Evolutionary conservation across 2,797 vertebrate genomes (phyloP).

Genomic region (Notolepis coatsorum): DNA sequence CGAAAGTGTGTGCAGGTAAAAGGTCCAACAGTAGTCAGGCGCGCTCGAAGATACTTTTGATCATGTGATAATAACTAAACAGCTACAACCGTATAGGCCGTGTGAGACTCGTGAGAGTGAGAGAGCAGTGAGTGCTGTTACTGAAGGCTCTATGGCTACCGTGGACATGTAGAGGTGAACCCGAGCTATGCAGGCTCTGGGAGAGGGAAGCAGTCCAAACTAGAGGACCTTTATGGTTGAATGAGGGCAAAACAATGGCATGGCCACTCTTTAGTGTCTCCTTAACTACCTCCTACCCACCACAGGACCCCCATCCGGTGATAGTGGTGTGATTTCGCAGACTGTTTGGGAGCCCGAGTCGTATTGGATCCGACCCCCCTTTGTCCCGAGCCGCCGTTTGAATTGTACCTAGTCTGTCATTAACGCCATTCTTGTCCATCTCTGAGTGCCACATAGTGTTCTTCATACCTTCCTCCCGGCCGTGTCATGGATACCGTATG

Average conservation of each 20-base stretch:
- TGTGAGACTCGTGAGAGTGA: no score
- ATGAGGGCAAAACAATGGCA: slow-evolving; percentile 57
- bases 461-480: slow-evolving; percentile 57
- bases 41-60: no score
- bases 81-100: neutral
- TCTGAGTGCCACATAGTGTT: slow-evolving; percentile 71
- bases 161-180: slow-evolving; percentile 21
- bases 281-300: slow-evolving; percentile 76
- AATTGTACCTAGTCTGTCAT: slow-evolving; percentile 79
- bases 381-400: slow-evolving; percentile 66
- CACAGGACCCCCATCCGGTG: slow-evolving; percentile 65
- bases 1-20: no score
- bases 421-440: slow-evolving; percentile 70
- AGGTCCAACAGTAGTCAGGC: no score
- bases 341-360: slow-evolving; percentile 69
- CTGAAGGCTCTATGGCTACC: slow-evolving; percentile 34
- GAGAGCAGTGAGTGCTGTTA: slow-evolving; percentile 55
- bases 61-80: neutral
- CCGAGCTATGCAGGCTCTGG: slow-evolving; percentile 25
- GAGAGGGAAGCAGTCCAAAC: slow-evolving; percentile 44
- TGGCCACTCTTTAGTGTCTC: slow-evolving; percentile 72
- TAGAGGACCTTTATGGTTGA: slow-evolving; percentile 55
- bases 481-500: slow-evolving; percentile 70
- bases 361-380: slow-evolving; percentile 68
- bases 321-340: slow-evolving; percentile 77